Evolutionary conservation across 2,113 vertebrate genomes (phyloP).

Genomic region (Strigops habroptila): DNA sequence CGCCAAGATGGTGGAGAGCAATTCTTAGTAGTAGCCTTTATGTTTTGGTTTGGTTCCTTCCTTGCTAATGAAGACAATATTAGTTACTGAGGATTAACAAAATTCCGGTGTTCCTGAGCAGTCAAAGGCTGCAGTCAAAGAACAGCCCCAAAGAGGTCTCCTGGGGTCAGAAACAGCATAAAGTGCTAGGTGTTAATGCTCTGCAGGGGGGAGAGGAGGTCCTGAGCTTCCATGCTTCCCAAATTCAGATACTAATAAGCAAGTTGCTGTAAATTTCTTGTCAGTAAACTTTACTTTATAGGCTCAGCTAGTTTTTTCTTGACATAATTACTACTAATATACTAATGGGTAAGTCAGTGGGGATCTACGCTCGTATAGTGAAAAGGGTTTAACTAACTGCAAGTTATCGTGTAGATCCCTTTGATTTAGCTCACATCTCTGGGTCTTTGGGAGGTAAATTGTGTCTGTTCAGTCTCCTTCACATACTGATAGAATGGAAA

Average conservation of each 20-base stretch:
- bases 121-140: background rate
- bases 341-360: background rate
- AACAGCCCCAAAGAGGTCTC: background rate
- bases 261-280: too few relatives aligned
- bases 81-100: background rate
- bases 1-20: background rate
- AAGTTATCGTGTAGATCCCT: rapidly evolving
- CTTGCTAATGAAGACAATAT: background rate
- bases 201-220: background rate
- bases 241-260: background rate
- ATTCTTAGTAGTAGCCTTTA: background rate
- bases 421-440: background rate
- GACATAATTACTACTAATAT: background rate
- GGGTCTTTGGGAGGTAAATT: background rate
- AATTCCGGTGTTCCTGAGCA: background rate
- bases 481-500: background rate
- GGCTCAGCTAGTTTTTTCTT: background rate
- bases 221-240: background rate
- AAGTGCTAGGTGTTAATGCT: background rate
- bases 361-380: background rate
- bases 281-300: background rate
- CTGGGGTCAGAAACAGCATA: background rate
- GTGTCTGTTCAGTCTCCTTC: background rate
- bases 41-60: background rate
- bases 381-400: background rate